These are phyloP conservation scores for Acleris holmiana DNA, from an alignment of 2,888 invertebrate genomes.

Conservation along the genomic window DNA sequence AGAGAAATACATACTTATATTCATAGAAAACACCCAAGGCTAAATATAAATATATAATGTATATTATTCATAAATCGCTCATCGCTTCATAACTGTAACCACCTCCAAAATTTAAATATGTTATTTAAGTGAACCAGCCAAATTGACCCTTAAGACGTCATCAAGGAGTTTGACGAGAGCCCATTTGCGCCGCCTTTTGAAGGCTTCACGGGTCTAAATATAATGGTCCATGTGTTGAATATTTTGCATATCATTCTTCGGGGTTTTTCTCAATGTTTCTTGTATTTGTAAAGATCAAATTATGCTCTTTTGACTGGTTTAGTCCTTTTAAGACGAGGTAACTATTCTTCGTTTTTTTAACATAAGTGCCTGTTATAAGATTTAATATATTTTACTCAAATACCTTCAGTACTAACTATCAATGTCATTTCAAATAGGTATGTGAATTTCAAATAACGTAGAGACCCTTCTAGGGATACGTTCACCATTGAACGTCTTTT, in stretches of 20 bases:
- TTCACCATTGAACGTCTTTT: no score
- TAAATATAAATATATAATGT: no score
- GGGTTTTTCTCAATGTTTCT: background rate
- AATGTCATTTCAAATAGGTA: no score
- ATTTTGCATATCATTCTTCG: background rate
- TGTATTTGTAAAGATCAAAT: slow-evolving; percentile 2
- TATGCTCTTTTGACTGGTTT: background rate
- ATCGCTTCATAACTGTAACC: background rate
- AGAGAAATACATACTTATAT: no score
- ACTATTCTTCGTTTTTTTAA: no score
- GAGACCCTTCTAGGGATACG: no score
- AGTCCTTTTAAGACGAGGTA: background rate
- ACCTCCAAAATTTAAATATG: slow-evolving; percentile 17
- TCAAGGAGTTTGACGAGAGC: slow-evolving; percentile 14
- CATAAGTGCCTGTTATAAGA: no score
- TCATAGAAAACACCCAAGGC: no score
- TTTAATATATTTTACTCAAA: no score
- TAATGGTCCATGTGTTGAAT: slow-evolving; percentile 5
- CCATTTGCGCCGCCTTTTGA: slow-evolving; percentile 1
- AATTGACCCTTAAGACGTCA: slow-evolving; percentile 28
- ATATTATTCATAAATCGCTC: background rate
- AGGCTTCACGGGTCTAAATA: background rate
- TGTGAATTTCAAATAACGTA: no score
- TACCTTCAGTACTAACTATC: no score
- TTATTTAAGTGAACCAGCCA: slow-evolving; percentile 26